Evolutionary conservation across 2,797 vertebrate genomes (phyloP), one percentile per base, ranked within the genome.

Genomic region (Macropodus opercularis): DNA sequence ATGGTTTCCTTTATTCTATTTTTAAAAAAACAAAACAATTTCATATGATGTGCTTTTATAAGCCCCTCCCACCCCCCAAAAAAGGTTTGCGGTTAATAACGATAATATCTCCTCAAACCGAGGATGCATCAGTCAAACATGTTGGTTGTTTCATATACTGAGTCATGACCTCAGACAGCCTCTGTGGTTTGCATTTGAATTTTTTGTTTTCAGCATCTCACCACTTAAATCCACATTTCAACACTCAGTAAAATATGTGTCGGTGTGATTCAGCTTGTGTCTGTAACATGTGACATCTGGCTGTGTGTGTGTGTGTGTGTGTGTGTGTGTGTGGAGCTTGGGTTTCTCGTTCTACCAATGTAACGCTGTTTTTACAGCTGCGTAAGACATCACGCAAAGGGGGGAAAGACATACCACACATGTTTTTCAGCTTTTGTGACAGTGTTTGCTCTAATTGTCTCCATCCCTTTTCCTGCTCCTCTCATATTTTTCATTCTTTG

Each of bases 361-460:
- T 64, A 63, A 80, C 80, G 60, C 26, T 89, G 81, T 83, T 90
- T 72, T 77, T 46, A 87, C 88, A 90, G 87, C 87, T 90, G 89
- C 13, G 38, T 8, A 53, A 85, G 69, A 75, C 75, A 83, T 89
- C 65, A 57, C 27, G 67, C 44, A 31, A 36, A 64, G 65, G 50
- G 52, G 55, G 61, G 72, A 66, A 66, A 77, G 76, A 87, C 81
- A 74, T 77, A 69, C 72, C 78, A 51, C 75, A 77, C 49, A 44
- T 81, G 81, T 79, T 84, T 85, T 85, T 75, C 70, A 71, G 69
- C 70, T 83, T 75, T 72, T 71, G 62, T 73, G 79, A 79, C 75
- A 48, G 23, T 58, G 70, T 79, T 79, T 71, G 52, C 47, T 79
- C 69, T 79, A 72, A 86, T 80, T 62, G 69, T 75, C 77, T 84